Evolutionary conservation across 2,797 vertebrate species (phyloP), one percentile per base, ranked within the genome.

Genomic region (Urophycis tenuis): DNA sequence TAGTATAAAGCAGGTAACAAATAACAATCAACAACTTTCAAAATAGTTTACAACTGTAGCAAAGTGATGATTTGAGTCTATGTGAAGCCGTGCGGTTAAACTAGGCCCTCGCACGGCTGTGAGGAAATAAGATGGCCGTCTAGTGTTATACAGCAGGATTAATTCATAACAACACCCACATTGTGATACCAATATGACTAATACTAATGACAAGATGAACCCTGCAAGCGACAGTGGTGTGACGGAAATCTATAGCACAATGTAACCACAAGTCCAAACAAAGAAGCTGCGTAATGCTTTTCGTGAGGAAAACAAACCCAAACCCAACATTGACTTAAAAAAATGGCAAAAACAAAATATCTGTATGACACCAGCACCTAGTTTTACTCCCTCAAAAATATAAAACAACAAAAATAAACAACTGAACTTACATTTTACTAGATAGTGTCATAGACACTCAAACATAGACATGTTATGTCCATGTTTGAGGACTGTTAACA

Each of bases 291-390:
- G 79, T 77, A 72, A 0, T 0, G 39, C 79, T 81, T 82, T 76
- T 33, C 64, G 49, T 12, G 17, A 74, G 41, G 39, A 74, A 82
- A 80, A 72, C 53, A 81, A 85, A 84, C 74, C 81, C 69, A 84
- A 82, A 84, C 72, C 85, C 75, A 77, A 81, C 31, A 64, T 73
- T 67, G 72, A 33, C n/a, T 77, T 83, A 77, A 71, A 74, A 84
- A 85, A 81, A 77, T 78, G 82, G 77, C 83, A 86, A 87, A 60
- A 85, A 45, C 78, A 1, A 39, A 35, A 84, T 72, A 33, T 75
- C 85, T 80, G 88, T 85, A 88, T 60, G 35, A 84, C 72, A 60
- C 73, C 79, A 75, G 15, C 60, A 67, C 60, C 60, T 36, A 35
- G 36, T 33, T 77, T 73, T 29, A 32, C 29, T 76, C 34, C 83